Percentiles rank a stretch among this genome's conserved stretches.
phyloP scores from a whole-genome alignment of 35 echinoderm and acorn worm species.

The Stichopus chloronotus region DNA sequence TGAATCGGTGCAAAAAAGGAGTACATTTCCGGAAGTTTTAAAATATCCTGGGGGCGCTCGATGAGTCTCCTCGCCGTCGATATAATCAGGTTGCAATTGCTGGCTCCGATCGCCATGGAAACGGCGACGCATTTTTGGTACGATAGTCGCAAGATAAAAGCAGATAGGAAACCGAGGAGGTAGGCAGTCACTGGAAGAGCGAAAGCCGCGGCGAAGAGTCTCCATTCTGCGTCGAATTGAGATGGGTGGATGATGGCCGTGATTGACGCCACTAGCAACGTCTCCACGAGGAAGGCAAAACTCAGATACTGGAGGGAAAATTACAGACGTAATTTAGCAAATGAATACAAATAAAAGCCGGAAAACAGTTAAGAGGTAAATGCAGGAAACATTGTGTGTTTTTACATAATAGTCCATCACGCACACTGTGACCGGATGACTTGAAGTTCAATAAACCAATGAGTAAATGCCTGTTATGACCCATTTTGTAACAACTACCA shows the following conservation, averaged over 20 bases:
- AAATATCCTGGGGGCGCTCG: neutral
- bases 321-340: neutral
- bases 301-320: neutral
- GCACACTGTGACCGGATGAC: no score
- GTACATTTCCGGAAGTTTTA: conserved; percentile 37
- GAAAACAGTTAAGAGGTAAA: neutral
- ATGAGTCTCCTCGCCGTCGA: conserved; percentile 3
- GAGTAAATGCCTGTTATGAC: no score
- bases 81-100: conserved; percentile 55
- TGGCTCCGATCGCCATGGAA: conserved; percentile 61
- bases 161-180: conserved; percentile 44
- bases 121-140: conserved; percentile 69
- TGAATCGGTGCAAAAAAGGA: conserved; percentile 33
- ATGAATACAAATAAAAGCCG: neutral
- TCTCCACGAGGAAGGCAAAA: conserved; percentile 44
- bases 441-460: no score
- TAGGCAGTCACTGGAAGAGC: conserved; percentile 55
- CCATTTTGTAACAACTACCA: no score
- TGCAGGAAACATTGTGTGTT: neutral
- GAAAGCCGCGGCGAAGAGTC: conserved; percentile 26
- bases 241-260: neutral
- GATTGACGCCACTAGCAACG: neutral
- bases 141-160: conserved; percentile 35
- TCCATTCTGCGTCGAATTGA: conserved; percentile 11
- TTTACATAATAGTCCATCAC: no score